Conservation (phyloP, 2,888 invertebrate genomes). For the Eupithecia abbreviata region DNA sequence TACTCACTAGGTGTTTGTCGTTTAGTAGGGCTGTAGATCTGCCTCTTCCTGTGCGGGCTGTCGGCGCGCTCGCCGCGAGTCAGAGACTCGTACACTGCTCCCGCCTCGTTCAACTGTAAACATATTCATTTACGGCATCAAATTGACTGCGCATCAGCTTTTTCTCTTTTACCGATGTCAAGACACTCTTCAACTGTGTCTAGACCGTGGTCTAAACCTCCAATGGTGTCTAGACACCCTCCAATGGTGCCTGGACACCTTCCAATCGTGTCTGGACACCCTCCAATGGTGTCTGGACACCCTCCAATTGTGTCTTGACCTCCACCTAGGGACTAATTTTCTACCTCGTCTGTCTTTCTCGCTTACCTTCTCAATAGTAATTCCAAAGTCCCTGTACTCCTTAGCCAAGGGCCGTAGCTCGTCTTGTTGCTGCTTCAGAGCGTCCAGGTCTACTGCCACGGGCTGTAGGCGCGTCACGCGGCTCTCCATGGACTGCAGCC, state of each 20-base stretch:
- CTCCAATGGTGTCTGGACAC: too few relatives aligned
- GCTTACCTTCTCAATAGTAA: slow-evolving; percentile 91
- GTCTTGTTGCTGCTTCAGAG: slow-evolving; percentile 91
- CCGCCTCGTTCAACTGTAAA: slow-evolving; percentile 90
- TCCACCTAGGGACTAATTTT: too few relatives aligned
- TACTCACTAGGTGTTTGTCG: slow-evolving; percentile 86
- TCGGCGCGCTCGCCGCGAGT: slow-evolving; percentile 90
- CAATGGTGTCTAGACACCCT: too few relatives aligned
- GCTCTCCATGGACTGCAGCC: slow-evolving; percentile 92
- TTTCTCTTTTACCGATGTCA: too few relatives aligned
- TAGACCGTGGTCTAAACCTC: too few relatives aligned
- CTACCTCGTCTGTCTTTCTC: too few relatives aligned
- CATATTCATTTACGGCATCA: neutral
- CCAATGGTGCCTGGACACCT: too few relatives aligned
- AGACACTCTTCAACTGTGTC: too few relatives aligned
- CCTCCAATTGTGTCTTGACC: too few relatives aligned
- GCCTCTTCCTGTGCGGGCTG: slow-evolving; percentile 89
- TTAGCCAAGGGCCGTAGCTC: slow-evolving; percentile 93
- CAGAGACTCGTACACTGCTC: slow-evolving; percentile 92
- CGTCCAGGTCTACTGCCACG: slow-evolving; percentile 94
- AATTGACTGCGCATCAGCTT: too few relatives aligned
- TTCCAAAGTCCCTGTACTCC: slow-evolving; percentile 93
- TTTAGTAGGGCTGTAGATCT: slow-evolving; percentile 93
- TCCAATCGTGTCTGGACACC: too few relatives aligned
- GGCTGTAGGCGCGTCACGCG: slow-evolving; percentile 90